These are phyloP conservation scores for Falco cherrug DNA, from an alignment of 2,797 vertebrate genomes.

Conservation along the genomic window DNA sequence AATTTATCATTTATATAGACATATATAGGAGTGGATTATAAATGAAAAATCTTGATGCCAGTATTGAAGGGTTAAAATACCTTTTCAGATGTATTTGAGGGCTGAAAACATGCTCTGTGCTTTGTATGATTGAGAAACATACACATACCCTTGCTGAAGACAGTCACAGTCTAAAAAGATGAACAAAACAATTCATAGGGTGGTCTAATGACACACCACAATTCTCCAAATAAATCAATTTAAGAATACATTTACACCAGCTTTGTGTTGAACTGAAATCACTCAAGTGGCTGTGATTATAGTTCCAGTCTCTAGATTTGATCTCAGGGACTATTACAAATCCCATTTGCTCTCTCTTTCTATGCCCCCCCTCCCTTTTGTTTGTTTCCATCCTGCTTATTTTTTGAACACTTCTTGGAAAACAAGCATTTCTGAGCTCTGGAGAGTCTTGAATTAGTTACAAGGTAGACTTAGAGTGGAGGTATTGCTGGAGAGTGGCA, in stretches of 20 bases:
- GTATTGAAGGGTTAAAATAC: neutral
- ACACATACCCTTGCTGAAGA: neutral
- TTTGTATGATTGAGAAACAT: neutral
- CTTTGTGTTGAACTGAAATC: neutral
- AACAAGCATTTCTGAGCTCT: neutral
- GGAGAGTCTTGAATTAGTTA: neutral
- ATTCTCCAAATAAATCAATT: slow-evolving; percentile 1
- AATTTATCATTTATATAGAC: neutral
- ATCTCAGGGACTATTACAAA: neutral
- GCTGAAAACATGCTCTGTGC: neutral
- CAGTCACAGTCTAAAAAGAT: neutral
- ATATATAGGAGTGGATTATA: neutral
- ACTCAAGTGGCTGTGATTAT: neutral
- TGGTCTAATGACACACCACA: neutral
- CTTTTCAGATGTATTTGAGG: neutral
- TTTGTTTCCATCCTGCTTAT: neutral
- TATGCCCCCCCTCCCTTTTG: neutral
- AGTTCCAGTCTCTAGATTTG: neutral
- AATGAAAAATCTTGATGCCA: neutral
- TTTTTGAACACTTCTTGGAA: neutral
- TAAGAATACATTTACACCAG: neutral
- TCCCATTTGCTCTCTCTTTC: neutral
- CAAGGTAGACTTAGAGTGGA: neutral
- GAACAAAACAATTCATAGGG: neutral
- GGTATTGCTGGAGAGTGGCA: neutral